Evolutionary conservation across 2,113 vertebrate species (phyloP).

Genomic region (Cervus canadensis): DNA sequence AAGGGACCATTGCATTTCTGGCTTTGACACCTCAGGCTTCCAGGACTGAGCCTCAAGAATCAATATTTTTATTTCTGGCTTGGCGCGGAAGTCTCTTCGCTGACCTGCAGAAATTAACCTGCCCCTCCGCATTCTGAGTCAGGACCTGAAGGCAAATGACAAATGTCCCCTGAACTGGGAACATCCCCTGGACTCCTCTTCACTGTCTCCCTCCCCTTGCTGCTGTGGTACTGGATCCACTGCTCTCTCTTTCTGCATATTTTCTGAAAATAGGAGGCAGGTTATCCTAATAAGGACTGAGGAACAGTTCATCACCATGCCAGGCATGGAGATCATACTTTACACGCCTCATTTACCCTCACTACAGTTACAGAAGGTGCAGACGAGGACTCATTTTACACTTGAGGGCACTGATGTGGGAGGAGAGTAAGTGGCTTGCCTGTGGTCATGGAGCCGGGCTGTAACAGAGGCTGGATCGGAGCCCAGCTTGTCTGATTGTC

Average conservation of each 20-base stretch:
- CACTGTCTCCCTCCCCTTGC: not conserved
- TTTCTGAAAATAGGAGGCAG: not conserved
- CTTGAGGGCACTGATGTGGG: not conserved
- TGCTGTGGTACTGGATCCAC: not conserved
- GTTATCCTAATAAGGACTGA: not conserved
- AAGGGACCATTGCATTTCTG: not conserved
- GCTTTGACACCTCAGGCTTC: not conserved
- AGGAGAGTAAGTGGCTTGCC: not conserved
- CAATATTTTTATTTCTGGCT: conserved; percentile 31
- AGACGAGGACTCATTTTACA: not conserved
- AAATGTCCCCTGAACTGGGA: not conserved
- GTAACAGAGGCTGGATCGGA: not conserved
- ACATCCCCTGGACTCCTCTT: not conserved
- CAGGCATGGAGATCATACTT: not conserved
- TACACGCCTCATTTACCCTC: not conserved
- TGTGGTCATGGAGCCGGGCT: not conserved
- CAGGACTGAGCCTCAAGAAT: conserved; percentile 22
- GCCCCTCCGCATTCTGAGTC: not conserved
- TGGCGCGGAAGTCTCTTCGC: not conserved
- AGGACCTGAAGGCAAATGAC: not conserved
- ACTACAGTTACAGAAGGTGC: not conserved
- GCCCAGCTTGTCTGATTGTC: not conserved
- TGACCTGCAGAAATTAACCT: not conserved
- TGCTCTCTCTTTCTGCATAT: not conserved
- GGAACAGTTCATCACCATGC: not conserved